phyloP scores from a whole-genome alignment of 2,888 invertebrate species.

The Onchidella celtica region DNA sequence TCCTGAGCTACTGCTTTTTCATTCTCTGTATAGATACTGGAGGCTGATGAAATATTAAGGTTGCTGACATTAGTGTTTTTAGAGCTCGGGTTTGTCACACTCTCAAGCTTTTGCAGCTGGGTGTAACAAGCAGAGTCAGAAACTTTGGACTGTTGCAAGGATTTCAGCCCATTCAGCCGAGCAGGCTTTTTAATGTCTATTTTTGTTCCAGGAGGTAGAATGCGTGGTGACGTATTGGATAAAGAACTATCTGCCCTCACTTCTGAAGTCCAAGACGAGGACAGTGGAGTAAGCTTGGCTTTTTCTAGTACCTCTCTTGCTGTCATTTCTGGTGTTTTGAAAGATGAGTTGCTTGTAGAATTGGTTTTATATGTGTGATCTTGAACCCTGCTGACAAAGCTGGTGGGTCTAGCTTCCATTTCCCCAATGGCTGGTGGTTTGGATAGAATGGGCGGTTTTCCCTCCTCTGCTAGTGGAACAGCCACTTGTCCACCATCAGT shows the following conservation, averaged over 20 bases:
- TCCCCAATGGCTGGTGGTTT: not conserved
- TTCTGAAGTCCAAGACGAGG: slow-evolving; percentile 34
- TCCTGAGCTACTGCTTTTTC: slow-evolving; percentile 47
- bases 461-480: not conserved
- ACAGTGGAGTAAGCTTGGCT: not conserved
- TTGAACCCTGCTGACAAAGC: not conserved
- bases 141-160: not conserved
- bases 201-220: slow-evolving; percentile 46
- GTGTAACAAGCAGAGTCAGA: not conserved
- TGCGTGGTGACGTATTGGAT: slow-evolving; percentile 31
- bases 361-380: not conserved
- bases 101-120: slow-evolving; percentile 25
- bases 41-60: not conserved
- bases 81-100: slow-evolving; percentile 14
- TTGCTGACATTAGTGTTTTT: not conserved
- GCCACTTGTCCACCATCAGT: not conserved
- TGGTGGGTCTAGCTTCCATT: not conserved
- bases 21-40: slow-evolving; percentile 37
- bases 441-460: not conserved
- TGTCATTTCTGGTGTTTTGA: slow-evolving; percentile 22
- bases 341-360: not conserved
- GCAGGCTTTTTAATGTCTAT: slow-evolving; percentile 43
- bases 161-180: slow-evolving; percentile 31
- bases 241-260: slow-evolving; percentile 11
- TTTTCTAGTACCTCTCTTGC: slow-evolving; percentile 3